Base-by-base conservation (phyloP, 2,797 vertebrate genomes). In the Alosa sapidissima region DNA sequence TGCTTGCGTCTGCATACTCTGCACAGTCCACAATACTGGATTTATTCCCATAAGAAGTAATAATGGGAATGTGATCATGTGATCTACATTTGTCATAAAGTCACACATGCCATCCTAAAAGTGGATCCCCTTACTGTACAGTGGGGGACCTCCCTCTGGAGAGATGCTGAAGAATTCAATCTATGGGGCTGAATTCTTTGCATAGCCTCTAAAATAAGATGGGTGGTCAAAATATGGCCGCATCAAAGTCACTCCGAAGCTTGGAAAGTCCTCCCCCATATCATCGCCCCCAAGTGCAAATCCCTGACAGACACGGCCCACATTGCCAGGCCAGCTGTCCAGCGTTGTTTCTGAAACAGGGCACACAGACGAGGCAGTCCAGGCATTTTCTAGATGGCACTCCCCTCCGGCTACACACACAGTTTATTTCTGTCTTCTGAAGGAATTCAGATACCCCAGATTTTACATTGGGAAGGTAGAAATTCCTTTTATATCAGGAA, bases 251-350 rank as follows among this genome's bases (percentile, higher is more conserved):
- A 84, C 85, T 83, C 82, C 21, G 52, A 82, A 55, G 84, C 83
- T 84, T 78, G 72, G 86, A 81, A 68, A 85, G 60, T 84, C 65
- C 65, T 62, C 82, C 85, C 81, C 88, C 86, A 24, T 83, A 85
- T 81, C 60, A 84, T 81, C 83, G 81, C 82, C 60, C 89, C 86
- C 83, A 48, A 85, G 90, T 91, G 87, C 86, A 90, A 68, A 89
- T 91, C 88, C 88, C 85, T 84, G 84, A 86, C 88, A 55, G 88
- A 88, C 87, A 24, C 82, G 83, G 49, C 81, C 65, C 81, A 87
- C 83, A 87, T 65, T 86, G 88, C 54, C 82, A 84, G 10, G 87
- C 89, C 92, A 92, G 92, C 91, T 93, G 93, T 87, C 85, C 2
- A 83, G 86, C 82, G 85, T 91, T 91, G 89, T 89, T 92, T 87